Base-by-base conservation (phyloP, 2,888 invertebrate species). In the Phorcus lineatus region DNA sequence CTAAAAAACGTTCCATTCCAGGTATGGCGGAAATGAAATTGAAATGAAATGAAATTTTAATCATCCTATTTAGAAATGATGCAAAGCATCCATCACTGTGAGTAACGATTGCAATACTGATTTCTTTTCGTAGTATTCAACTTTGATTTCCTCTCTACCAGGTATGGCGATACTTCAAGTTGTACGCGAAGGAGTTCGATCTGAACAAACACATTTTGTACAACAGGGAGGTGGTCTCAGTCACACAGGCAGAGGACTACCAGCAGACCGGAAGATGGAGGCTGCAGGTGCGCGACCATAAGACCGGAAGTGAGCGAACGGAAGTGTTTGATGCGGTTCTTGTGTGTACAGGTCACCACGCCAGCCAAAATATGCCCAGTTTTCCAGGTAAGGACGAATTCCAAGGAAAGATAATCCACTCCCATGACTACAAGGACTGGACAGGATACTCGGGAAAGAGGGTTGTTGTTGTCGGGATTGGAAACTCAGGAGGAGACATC, bases 401-500 rank as follows among this genome's bases (percentile, higher is more conserved):
- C 83, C 80, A 88, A 78, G 92, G 92, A 7, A 79, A 85, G 78
- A 83, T 90, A 16, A 31, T 89, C 9, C 92, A 92, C 74, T 85
- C 90, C 0, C 91, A 91, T 67, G 89, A 90, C 70, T 91, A 91
- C 82, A 88, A 86, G 62, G 85, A 90, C 78, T 84, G 82, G 36
- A 74, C 77, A 47, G 88, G 89, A 9, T 92, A 84, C 80, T 88
- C 88, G 36, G 91, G 89, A 74, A 92, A 92, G 84, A 86, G 91
- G 54, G 93, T 94, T 2, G 90, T 94, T 24, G 90, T 94, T 2
- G 88, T 94, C 31, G 94, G 94, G 2, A 93, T 94, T 77, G 94
- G 94, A 2, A 94, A 94, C 84, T 94, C 94, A 1, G 94, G 93
- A 0, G 90, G 93, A 2, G 94, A 94, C 86, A 90, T 91, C 11